Conservation (phyloP, 2,888 invertebrate genomes). For the Plagodis dolabraria region DNA sequence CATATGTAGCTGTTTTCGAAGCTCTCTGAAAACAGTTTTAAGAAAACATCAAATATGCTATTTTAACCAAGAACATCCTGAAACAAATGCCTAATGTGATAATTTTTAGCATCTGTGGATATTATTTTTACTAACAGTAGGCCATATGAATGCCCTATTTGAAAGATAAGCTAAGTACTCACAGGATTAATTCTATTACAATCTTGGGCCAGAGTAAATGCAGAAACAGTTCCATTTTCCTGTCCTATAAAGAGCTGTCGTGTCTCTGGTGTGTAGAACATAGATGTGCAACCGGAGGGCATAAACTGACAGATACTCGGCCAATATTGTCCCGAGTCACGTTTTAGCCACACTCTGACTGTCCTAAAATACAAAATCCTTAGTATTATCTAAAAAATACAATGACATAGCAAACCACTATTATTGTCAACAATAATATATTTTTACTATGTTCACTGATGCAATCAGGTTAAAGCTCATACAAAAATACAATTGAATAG, state of each 20-base stretch:
- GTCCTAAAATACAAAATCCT: slow-evolving; percentile 86
- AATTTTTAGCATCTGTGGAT: too few relatives aligned
- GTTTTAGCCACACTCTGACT: slow-evolving; percentile 97
- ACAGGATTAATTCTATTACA: slow-evolving; percentile 96
- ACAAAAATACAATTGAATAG: neutral
- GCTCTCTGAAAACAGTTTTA: too few relatives aligned
- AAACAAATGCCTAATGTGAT: too few relatives aligned
- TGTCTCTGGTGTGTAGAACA: slow-evolving; percentile 94
- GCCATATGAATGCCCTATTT: too few relatives aligned
- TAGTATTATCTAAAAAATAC: neutral
- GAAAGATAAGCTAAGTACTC: slow-evolving; percentile 43
- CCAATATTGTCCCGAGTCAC: slow-evolving; percentile 99
- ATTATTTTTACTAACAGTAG: too few relatives aligned
- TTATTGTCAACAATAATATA: neutral
- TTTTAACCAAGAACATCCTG: too few relatives aligned
- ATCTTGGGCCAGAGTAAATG: slow-evolving; percentile 96
- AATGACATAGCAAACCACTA: neutral
- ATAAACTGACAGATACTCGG: slow-evolving; percentile 98
- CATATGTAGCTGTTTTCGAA: too few relatives aligned
- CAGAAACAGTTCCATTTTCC: slow-evolving; percentile 96
- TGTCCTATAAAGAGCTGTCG: slow-evolving; percentile 97
- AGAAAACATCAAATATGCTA: too few relatives aligned
- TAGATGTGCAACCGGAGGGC: slow-evolving; percentile 96
- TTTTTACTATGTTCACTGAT: neutral
- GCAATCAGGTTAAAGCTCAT: too few relatives aligned